Evolutionary conservation across 2,797 vertebrate species (phyloP).

Genomic region (Agapornis canus): DNA sequence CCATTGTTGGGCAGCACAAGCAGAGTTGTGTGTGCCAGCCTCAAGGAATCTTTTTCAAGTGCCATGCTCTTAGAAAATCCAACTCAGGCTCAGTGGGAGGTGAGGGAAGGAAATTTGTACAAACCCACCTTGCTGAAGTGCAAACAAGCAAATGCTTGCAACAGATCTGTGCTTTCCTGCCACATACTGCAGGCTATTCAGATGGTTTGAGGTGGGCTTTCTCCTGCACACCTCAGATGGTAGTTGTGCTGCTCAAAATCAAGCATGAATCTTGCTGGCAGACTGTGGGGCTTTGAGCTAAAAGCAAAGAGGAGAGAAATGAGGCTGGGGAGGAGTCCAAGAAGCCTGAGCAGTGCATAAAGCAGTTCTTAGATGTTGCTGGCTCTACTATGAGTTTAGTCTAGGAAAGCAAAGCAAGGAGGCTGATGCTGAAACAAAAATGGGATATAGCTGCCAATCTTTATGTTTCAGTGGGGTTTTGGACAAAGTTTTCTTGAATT

Average conservation of each 20-base stretch:
- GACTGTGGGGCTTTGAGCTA: not conserved
- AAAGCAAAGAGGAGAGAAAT: not conserved
- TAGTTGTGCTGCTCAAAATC: not conserved
- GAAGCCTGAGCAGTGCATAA: not conserved
- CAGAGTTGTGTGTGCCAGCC: not conserved
- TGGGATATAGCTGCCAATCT: not conserved
- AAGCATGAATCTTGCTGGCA: not conserved
- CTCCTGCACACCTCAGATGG: not conserved
- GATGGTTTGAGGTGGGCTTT: fast-evolving
- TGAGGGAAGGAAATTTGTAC: not conserved
- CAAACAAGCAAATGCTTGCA: not conserved
- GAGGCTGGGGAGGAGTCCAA: not conserved
- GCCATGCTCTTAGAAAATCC: constrained; percentile 14
- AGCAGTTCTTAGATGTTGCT: fast-evolving
- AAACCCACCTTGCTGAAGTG: not conserved
- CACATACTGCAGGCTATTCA: fast-evolving
- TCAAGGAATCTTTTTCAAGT: constrained; percentile 60
- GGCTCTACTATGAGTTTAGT: not conserved
- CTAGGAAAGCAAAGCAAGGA: not conserved
- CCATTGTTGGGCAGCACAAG: constrained; percentile 49
- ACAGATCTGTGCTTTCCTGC: fast-evolving
- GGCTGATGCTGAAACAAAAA: not conserved
- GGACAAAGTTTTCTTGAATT: not conserved
- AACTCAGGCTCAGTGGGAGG: not conserved
- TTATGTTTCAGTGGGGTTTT: not conserved